Conservation (phyloP, 2,113 vertebrate genomes). For the Geococcyx californianus region DNA sequence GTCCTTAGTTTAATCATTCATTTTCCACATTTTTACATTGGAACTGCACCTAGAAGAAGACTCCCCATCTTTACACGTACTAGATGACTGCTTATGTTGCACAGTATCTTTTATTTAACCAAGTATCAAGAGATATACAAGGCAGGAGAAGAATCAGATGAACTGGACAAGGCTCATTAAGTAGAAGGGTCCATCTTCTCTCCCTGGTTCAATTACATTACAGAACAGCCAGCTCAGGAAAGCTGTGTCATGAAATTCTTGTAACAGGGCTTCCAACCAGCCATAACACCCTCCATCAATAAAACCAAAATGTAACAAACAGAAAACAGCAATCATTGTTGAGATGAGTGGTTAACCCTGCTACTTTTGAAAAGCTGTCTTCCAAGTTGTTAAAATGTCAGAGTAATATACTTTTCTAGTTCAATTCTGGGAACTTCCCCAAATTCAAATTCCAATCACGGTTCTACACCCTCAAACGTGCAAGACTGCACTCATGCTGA, state of each 20-base stretch:
- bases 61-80: not conserved
- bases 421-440: not conserved
- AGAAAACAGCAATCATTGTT: not conserved
- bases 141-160: not conserved
- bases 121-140: not conserved
- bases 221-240: not conserved
- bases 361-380: not conserved
- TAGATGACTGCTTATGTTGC: not conserved
- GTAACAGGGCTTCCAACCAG: not conserved
- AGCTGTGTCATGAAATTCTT: not conserved
- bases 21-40: not conserved
- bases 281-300: not conserved
- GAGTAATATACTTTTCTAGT: not conserved
- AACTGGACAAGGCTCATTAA: conserved; percentile 6
- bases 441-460: not conserved
- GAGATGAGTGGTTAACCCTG: not conserved
- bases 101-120: not conserved
- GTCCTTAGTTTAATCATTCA: not conserved
- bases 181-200: not conserved
- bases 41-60: not conserved
- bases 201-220: not conserved
- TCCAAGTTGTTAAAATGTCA: not conserved
- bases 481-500: not conserved
- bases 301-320: not conserved
- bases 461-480: not conserved